Base-by-base conservation (phyloP, 1,140 invertebrate species). In the Zaprionus tsacasi region DNA sequence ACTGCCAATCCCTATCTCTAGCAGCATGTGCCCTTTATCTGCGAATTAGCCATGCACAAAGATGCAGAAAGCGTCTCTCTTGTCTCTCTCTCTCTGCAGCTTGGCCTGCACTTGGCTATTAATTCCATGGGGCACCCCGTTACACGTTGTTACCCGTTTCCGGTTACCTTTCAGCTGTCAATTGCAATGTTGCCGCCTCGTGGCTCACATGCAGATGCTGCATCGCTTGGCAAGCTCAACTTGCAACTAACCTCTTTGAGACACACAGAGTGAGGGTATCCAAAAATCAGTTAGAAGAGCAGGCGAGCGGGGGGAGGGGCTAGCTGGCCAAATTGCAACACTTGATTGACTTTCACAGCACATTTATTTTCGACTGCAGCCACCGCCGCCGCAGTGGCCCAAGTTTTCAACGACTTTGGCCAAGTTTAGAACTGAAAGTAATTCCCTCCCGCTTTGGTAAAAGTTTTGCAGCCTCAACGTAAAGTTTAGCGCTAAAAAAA, bases 321-420 rank as follows among this genome's bases (percentile, higher is more conserved):
- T 6, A 56, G 17, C 45, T 6, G 45, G 55, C 61, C 69, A 88
- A 88, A 87, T 58, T 88, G 83, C 80, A 88, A 88, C 80, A 83
- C 83, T 87, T 88, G 83, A 87, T 87, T 87, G 83, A 87, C 83
- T 87, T 87, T 87, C 83, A 79, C 83, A 88, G 83, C 83, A 78
- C 83, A 87, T 87, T 87, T 87, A 87, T 88, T 87, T 78, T 80
- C 33, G 43, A 65, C 74, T 36, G 25, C 30, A 59, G 58, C 81
- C 21, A 2, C 21, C 21, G 21, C 21, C 21, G 21, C 21, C 69
- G 78, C 74, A 68, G 48, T 78, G 81, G 82, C 82, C n/a, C 77
- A 87, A 87, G 65, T 87, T 87, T 80, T 87, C 83, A 87, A 87
- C 83, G 83, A 87, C 83, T 87, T 87, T 79, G 83, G 71, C 81